These are phyloP conservation scores for Drosophila lutescens DNA, from an alignment of 2,888 invertebrate species.

Conservation along the genomic window DNA sequence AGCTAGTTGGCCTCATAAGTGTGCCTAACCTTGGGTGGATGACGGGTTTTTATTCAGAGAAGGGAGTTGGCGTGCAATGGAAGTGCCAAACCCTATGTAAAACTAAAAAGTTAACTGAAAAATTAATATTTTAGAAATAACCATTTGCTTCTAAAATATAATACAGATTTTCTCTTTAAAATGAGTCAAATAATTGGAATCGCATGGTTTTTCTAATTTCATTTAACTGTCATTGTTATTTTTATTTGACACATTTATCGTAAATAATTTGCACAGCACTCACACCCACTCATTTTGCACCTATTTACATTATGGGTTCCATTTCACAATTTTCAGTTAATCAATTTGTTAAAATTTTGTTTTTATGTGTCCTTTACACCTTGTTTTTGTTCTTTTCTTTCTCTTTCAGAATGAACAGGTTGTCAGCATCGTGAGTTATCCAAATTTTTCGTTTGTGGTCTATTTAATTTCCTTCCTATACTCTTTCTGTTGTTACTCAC, in stretches of 20 bases:
- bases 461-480: constrained; percentile 17
- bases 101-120: background rate
- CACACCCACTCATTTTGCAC: constrained; percentile 11
- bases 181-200: background rate
- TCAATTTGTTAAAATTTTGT: constrained; percentile 52
- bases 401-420: constrained; percentile 84
- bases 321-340: constrained; percentile 30
- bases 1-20: constrained; percentile 35
- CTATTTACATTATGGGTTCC: constrained; percentile 12
- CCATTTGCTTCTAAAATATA: background rate
- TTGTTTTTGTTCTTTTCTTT: constrained; percentile 73
- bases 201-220: background rate
- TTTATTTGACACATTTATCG: background rate
- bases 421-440: constrained; percentile 84
- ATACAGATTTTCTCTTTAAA: background rate
- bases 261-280: constrained; percentile 17
- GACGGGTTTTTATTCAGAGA: constrained; percentile 17
- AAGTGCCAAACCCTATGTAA: constrained; percentile 4
- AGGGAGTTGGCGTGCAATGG: constrained; percentile 12
- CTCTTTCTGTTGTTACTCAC: constrained; percentile 30
- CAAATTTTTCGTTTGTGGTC: constrained; percentile 58
- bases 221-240: constrained; percentile 2
- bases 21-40: constrained; percentile 35
- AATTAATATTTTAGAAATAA: background rate
- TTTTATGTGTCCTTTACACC: constrained; percentile 70